Base-by-base conservation (phyloP, 1,140 invertebrate genomes). In the Cyclargus thomasi region DNA sequence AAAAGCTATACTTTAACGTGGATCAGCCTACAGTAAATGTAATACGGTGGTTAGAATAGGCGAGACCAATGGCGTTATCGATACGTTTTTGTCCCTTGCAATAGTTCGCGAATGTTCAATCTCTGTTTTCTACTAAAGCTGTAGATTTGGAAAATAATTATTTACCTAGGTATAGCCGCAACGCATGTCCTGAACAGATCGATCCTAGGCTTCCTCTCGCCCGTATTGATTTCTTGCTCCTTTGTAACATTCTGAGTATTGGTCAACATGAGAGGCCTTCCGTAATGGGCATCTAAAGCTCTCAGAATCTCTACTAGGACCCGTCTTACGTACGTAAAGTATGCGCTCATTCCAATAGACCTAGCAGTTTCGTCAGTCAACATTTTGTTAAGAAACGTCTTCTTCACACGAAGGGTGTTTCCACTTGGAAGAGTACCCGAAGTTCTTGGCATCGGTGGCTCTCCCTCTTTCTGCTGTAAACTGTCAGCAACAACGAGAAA, bases 401-500 rank as follows among this genome's bases (percentile, higher is more conserved):
- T 99, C 83, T 99, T 99, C 0, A 99, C 97, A 35, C 97, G 90
- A 63, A 99, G 92, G 0, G 98, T 98, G 86, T 98, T 98, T 0
- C 97, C 98, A 0, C 97, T 99, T 0, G 98, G 98, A 53, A 99
- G 90, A 1, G 97, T 97, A 0, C 97, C 97, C 63, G 98, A 96
- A 0, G 97, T 97, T 72, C 97, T 93, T 0, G 98, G 98, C 98
- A 99, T 99, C 0, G 98, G 97, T 8, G 98, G 98, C 84, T 99
- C 97, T 0, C 95, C 98, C 90, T 99, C 99, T 85, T 99, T 99
- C 88, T 99, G 99, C 83, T 99, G 98, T 18, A 99, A 90, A 81
- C 97, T 98, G 85, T 99, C 99, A 16, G 99, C 98, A 10, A 99
- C 98, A 0, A 99, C 98, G 1, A 99, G 92, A 83, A 99, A 99